Conservation (phyloP, 2,113 vertebrate species). For the Tamias sibiricus region DNA sequence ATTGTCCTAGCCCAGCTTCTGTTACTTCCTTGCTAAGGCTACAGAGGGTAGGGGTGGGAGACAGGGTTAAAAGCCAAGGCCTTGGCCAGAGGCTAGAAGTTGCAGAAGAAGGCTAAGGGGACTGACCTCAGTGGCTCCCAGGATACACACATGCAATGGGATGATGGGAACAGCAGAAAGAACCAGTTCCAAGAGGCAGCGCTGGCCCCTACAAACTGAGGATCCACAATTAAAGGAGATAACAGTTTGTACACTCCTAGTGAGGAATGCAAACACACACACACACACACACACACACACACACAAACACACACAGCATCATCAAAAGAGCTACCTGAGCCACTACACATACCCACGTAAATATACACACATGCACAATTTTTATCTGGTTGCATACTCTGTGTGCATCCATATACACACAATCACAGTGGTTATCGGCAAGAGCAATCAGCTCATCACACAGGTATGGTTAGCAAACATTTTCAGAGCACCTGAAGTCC, state of each 20-base stretch:
- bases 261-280: neutral
- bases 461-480: neutral
- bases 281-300: neutral
- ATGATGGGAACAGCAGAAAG: neutral
- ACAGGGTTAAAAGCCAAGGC: neutral
- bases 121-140: neutral
- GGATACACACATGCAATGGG: neutral
- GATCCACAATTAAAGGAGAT: neutral
- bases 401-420: neutral
- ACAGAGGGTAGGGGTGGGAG: neutral
- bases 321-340: neutral
- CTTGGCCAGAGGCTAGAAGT: neutral
- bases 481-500: conserved; percentile 37
- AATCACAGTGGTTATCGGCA: conserved; percentile 47
- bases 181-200: neutral
- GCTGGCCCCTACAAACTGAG: neutral
- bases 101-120: neutral
- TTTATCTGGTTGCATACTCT: neutral
- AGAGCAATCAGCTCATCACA: neutral
- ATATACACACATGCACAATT: neutral
- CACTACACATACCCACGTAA: neutral
- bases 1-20: neutral
- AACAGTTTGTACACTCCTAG: neutral
- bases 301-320: neutral
- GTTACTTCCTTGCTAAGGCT: neutral